Percentiles rank a stretch among this genome's conserved stretches.
These are phyloP conservation scores for Montipora cactus DNA, from an alignment of 64 coral and sea anemone genomes.

Conservation along the genomic window DNA sequence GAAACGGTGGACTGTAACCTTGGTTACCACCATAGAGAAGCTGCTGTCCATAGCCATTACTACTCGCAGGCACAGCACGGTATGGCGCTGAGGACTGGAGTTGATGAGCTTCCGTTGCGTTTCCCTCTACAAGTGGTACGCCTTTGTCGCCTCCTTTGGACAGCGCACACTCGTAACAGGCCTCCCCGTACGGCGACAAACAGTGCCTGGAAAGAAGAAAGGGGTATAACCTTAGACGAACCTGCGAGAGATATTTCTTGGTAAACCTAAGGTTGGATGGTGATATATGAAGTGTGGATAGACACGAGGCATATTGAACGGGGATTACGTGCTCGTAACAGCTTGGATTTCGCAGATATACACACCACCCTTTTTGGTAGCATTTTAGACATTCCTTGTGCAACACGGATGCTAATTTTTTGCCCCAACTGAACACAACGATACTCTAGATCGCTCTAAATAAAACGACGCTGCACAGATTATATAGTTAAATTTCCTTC, in stretches of 20 bases:
- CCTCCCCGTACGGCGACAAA: slow-evolving; percentile 87
- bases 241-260: neutral
- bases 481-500: neutral
- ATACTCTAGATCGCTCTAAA: too few species aligned
- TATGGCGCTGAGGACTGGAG: slow-evolving; percentile 21
- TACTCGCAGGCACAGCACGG: slow-evolving; percentile 17
- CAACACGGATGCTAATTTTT: too few species aligned
- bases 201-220: slow-evolving; percentile 66
- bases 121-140: slow-evolving; percentile 79
- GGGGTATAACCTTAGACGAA: neutral
- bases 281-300: neutral
- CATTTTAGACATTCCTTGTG: neutral
- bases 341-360: neutral
- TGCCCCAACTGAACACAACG: too few species aligned
- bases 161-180: slow-evolving; percentile 88
- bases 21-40: slow-evolving; percentile 5
- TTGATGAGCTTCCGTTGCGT: slow-evolving; percentile 5
- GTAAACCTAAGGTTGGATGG: neutral
- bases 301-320: too few species aligned
- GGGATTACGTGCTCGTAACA: neutral
- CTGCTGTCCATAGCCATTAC: slow-evolving; percentile 37
- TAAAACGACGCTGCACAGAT: too few species aligned
- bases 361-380: neutral
- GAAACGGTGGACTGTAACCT: slow-evolving; percentile 44
- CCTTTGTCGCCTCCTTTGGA: slow-evolving; percentile 83